Conservation (phyloP, 2,797 vertebrate species). For the Siniperca obscura region DNA sequence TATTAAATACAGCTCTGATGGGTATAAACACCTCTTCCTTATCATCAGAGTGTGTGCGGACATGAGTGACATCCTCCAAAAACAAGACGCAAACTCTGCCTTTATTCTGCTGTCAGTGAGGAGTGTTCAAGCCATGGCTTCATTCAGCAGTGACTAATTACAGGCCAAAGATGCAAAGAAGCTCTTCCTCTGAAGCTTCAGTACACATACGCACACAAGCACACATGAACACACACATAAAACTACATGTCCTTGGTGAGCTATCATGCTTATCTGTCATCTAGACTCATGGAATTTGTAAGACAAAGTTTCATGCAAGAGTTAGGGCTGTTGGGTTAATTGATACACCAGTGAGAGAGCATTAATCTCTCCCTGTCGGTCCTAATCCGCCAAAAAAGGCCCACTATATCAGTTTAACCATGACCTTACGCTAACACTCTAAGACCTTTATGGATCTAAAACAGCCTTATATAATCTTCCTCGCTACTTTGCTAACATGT, state of each 20-base stretch:
- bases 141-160: slow-evolving; percentile 78
- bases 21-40: slow-evolving; percentile 68
- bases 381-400: slow-evolving; percentile 12
- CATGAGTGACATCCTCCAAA: slow-evolving; percentile 60
- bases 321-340: background rate
- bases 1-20: slow-evolving; percentile 63
- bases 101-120: slow-evolving; percentile 66
- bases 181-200: slow-evolving; percentile 47
- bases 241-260: slow-evolving; percentile 34
- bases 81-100: slow-evolving; percentile 50
- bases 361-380: slow-evolving; percentile 1
- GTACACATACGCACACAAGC: background rate
- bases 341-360: background rate
- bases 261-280: slow-evolving; percentile 36
- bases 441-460: slow-evolving; percentile 31
- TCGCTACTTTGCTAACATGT: slow-evolving; percentile 2
- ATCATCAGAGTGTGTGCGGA: slow-evolving; percentile 67
- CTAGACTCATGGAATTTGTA: slow-evolving; percentile 12
- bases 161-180: slow-evolving; percentile 52
- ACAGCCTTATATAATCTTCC: slow-evolving; percentile 23
- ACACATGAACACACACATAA: background rate
- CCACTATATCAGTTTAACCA: background rate
- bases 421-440: slow-evolving; percentile 13
- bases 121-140: slow-evolving; percentile 49
- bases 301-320: background rate